A percentile compares a stretch with the other conserved stretches of the same genome.
Conservation (phyloP, 1,140 invertebrate genomes). For the Pentalonia nigronervosa region DNA sequence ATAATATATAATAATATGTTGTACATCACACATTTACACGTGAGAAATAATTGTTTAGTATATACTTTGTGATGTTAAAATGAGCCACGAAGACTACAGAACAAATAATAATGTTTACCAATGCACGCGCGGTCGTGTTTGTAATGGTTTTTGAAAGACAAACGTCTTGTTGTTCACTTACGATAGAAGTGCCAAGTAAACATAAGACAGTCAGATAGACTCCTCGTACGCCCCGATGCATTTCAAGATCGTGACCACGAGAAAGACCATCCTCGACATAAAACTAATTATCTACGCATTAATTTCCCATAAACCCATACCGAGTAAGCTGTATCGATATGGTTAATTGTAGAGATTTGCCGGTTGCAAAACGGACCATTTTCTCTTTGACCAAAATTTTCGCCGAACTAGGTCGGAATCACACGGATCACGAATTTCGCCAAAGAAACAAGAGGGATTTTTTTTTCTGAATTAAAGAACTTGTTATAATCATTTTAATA, state of each 20-base stretch:
- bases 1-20: background rate
- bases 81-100: background rate
- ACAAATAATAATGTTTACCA: conserved; percentile 21
- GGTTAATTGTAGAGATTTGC: conserved; percentile 36
- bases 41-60: background rate
- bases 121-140: background rate
- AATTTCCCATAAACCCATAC: background rate
- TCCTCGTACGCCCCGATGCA: background rate
- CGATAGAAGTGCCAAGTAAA: background rate
- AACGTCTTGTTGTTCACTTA: conserved; percentile 25
- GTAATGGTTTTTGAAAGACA: background rate
- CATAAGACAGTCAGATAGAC: no score
- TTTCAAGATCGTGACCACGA: conserved; percentile 40
- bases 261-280: background rate
- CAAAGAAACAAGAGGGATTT: background rate
- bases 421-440: background rate
- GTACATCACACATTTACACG: background rate
- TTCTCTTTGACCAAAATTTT: conserved; percentile 18
- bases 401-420: background rate
- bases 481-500: background rate
- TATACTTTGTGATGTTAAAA: background rate
- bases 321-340: background rate
- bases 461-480: background rate
- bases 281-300: conserved; percentile 21
- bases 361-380: background rate